Percentiles rank a stretch among this genome's conserved stretches.
Evolutionary conservation across 92 coral and sea anemone genomes (phyloP).

Genomic region (Porites cylindrica): DNA sequence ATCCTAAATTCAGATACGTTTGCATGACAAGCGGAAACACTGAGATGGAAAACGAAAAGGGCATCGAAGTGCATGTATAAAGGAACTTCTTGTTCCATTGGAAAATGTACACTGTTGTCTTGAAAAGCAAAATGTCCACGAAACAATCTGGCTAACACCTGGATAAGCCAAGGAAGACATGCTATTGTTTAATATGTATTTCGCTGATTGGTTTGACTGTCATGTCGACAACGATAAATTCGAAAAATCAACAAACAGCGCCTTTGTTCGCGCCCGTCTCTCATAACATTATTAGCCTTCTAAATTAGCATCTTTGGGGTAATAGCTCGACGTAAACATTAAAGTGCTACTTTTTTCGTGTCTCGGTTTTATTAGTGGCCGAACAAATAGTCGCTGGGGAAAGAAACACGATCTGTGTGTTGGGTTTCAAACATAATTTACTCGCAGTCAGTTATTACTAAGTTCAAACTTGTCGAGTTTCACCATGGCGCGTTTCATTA

Average conservation of each 20-base stretch:
- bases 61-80: neutral
- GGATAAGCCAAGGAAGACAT: slow-evolving; percentile 36
- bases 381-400: slow-evolving; percentile 67
- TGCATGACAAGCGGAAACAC: neutral
- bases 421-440: slow-evolving; percentile 87
- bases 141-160: slow-evolving; percentile 73
- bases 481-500: slow-evolving; percentile 62
- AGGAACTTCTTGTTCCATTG: neutral
- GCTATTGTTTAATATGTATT: slow-evolving; percentile 69
- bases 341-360: slow-evolving; percentile 57
- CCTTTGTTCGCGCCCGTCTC: slow-evolving; percentile 84
- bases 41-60: neutral
- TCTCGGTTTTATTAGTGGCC: slow-evolving; percentile 62
- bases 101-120: neutral
- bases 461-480: slow-evolving; percentile 65
- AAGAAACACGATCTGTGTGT: slow-evolving; percentile 85
- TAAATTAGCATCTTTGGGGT: slow-evolving; percentile 92
- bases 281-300: slow-evolving; percentile 80
- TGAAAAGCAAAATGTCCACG: slow-evolving; percentile 25
- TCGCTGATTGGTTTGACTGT: slow-evolving; percentile 76
- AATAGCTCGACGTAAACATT: slow-evolving; percentile 79
- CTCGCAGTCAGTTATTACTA: slow-evolving; percentile 48
- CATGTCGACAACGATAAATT: slow-evolving; percentile 69
- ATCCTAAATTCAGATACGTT: neutral
- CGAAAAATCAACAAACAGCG: slow-evolving; percentile 70